phyloP scores from a whole-genome alignment of 2,113 vertebrate genomes.

The Peromyscus polionotus region DNA sequence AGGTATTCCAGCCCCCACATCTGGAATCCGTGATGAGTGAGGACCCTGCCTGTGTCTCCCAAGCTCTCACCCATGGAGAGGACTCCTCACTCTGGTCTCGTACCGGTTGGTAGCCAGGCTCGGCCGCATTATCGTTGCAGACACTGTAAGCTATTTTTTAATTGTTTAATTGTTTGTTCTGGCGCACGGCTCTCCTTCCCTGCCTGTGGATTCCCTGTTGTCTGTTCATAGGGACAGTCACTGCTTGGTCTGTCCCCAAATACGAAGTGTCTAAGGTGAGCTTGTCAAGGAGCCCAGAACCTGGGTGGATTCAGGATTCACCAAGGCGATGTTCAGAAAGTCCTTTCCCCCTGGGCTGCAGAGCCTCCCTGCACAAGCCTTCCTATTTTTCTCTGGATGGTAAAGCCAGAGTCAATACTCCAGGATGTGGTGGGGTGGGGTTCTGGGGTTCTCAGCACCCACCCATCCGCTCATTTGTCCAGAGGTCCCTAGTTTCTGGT shows the following conservation, averaged over 20 bases:
- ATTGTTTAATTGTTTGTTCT: no score
- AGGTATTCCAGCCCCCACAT: neutral
- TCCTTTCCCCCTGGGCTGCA: neutral
- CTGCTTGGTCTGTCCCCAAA: neutral
- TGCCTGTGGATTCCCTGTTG: neutral
- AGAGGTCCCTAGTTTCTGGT: neutral
- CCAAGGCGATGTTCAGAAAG: neutral
- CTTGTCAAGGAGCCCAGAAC: neutral
- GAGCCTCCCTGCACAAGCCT: neutral
- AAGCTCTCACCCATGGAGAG: no score
- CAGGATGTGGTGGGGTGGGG: neutral
- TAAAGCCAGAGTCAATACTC: neutral
- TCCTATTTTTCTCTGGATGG: neutral
- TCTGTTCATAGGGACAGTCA: no score
- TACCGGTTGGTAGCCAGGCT: neutral
- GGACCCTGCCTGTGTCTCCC: no score
- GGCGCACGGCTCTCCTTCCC: rapidly evolving
- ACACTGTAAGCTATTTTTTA: neutral
- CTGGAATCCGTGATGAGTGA: neutral
- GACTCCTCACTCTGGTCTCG: neutral
- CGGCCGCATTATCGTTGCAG: neutral
- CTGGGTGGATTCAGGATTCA: neutral
- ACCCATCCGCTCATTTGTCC: neutral
- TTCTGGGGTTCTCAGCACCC: neutral
- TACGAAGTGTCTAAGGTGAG: neutral